These are phyloP conservation scores for Brachyistius frenatus DNA, from an alignment of 2,113 vertebrate species.

Conservation along the genomic window DNA sequence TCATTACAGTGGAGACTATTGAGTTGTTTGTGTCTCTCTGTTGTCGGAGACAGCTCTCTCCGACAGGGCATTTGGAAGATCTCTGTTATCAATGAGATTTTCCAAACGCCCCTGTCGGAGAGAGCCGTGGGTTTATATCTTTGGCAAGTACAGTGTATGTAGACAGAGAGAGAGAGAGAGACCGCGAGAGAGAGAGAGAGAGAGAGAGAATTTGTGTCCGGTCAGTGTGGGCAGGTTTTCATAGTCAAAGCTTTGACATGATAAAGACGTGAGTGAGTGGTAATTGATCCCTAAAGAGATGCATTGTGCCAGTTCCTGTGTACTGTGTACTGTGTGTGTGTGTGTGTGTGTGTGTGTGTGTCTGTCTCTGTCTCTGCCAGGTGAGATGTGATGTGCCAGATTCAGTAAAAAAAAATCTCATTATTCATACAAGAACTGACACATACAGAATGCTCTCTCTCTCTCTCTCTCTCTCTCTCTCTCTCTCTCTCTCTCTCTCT, in stretches of 20 bases:
- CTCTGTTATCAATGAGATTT: constrained; percentile 31
- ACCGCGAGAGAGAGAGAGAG: background rate
- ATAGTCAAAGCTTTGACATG: constrained; percentile 57
- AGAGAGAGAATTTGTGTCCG: background rate
- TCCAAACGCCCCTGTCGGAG: too few relatives aligned
- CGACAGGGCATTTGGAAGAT: constrained; percentile 47
- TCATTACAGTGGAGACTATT: constrained; percentile 56
- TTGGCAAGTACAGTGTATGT: background rate
- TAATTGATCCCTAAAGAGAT: constrained; percentile 74
- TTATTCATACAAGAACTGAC: constrained; percentile 48
- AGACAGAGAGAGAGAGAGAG: background rate
- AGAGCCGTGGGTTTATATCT: constrained; percentile 1
- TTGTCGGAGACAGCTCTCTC: constrained; percentile 47
- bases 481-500: background rate
- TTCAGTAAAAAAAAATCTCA: constrained; percentile 46
- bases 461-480: background rate
- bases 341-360: constrained; percentile 2
- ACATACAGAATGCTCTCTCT: background rate
- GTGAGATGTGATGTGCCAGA: constrained; percentile 62
- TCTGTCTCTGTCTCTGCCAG: constrained; percentile 25
- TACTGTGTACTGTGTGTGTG: constrained; percentile 25
- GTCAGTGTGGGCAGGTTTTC: constrained; percentile 43
- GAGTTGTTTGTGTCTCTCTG: constrained; percentile 53
- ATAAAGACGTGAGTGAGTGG: constrained; percentile 66
- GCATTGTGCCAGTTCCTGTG: constrained; percentile 53